Conservation (phyloP, 2,113 vertebrate species). For the Balaeniceps rex region DNA sequence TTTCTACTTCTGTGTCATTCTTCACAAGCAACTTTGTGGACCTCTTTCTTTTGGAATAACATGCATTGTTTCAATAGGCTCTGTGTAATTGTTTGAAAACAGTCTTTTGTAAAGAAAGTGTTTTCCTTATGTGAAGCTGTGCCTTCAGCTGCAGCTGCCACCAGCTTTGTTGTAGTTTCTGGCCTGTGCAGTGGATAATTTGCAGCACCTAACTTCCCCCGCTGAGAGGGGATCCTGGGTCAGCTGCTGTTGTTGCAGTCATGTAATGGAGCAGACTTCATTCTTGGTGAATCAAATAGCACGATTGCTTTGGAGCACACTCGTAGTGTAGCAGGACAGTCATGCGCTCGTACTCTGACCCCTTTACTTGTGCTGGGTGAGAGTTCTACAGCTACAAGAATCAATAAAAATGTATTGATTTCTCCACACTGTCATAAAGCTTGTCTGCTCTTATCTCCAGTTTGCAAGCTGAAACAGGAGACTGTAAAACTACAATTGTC, state of each 20-base stretch:
- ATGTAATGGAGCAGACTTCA: neutral
- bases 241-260: neutral
- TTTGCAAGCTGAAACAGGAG: neutral
- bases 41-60: neutral
- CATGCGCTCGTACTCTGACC: neutral
- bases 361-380: neutral
- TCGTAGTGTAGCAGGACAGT: neutral
- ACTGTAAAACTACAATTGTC: neutral
- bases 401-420: slow-evolving; percentile 50
- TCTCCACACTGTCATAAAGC: neutral
- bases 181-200: neutral
- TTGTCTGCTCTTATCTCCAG: slow-evolving; percentile 10
- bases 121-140: neutral
- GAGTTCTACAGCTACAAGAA: slow-evolving; percentile 27
- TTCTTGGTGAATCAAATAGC: neutral
- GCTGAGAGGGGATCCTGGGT: neutral
- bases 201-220: neutral
- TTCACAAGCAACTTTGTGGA: neutral
- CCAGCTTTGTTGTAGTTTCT: neutral
- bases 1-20: neutral
- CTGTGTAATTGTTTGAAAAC: neutral
- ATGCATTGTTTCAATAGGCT: neutral
- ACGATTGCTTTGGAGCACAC: neutral
- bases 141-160: neutral
- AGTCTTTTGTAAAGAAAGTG: neutral